Base-by-base conservation (phyloP, 1,140 invertebrate species). In the Dendroctonus ponderosae region DNA sequence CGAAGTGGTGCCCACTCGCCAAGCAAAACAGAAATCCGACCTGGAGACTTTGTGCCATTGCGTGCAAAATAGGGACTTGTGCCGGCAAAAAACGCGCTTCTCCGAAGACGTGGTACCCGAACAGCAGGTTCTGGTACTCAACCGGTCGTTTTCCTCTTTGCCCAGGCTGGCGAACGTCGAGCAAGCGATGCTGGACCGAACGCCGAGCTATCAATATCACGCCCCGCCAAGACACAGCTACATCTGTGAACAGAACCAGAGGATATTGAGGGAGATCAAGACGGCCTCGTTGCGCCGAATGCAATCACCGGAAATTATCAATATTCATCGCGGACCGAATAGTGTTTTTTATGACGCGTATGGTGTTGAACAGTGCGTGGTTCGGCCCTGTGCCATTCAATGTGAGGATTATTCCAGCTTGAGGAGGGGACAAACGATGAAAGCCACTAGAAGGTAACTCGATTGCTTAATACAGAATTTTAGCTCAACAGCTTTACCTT, bases 241-340 rank as follows among this genome's bases (percentile, higher is more conserved):
- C 51, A 63, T 67, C 41, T 75, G 73, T 52, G 74, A 76, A 40
- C 72, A 76, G 53, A 71, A 70, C 50, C 73, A 72, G 40, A 69
- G 74, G 51, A 66, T 71, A 12, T 40, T 72, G 59, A 59, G 72
- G 9, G 70, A 72, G 43, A 60, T 73, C 5, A 74, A 65, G 54
- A 68, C 52, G 11, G 65, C 68, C 11, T 68, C 71, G 6, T 40
- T 75, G 68, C 69, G 71, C 54, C 66, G 74, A 59, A 72, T 77
- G 61, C 75, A 75, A 48, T 76, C 75, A 38, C 77, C 77, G 14
- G 77, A 78, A 68, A 76, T 78, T 42, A 77, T 77, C 50, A 75
- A 78, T 64, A 74, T 76, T 60, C 77, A 78, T 66, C 71, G 75
- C 12, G 75, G 72, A 62, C 70, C 73, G 40, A 59, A 44, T 39